Conservation (phyloP, 2,113 vertebrate genomes). For the Andinoacara biseriatus region DNA sequence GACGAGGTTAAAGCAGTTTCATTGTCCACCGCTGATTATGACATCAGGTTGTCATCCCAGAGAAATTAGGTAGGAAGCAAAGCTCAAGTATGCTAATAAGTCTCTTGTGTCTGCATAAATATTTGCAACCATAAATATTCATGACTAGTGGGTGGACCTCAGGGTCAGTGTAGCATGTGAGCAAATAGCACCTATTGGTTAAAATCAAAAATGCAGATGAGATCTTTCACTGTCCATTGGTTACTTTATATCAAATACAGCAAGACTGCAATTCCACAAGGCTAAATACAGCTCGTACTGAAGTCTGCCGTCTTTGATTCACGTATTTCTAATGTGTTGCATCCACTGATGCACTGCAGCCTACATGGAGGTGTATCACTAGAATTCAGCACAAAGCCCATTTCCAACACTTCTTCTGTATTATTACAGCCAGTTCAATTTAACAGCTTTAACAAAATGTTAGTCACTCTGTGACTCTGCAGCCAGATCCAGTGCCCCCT, state of each 20-base stretch:
- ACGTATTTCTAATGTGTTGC: not conserved
- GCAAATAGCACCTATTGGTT: slow-evolving; percentile 14
- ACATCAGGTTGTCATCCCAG: slow-evolving; percentile 1
- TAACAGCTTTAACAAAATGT: not conserved
- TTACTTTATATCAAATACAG: not conserved
- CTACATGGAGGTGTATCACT: not conserved
- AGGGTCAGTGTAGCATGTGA: slow-evolving; percentile 43
- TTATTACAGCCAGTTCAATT: not conserved
- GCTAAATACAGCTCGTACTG: not conserved
- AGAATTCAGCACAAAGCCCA: not conserved
- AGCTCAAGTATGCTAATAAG: slow-evolving; percentile 1
- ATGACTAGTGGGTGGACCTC: slow-evolving; percentile 27
- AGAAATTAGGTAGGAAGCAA: not conserved
- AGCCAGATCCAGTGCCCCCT: not conserved
- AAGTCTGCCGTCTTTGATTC: not conserved
- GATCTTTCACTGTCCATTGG: not conserved
- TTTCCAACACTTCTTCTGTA: not conserved
- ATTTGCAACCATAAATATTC: slow-evolving; percentile 44
- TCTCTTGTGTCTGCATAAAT: slow-evolving; percentile 28
- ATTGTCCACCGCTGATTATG: not conserved
- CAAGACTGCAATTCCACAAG: not conserved
- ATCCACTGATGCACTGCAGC: not conserved
- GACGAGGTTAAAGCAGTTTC: not conserved
- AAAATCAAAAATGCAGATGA: slow-evolving; percentile 14
- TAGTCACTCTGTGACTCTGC: not conserved